phyloP scores from a whole-genome alignment of 2,113 vertebrate species.

The Oreamnos americanus region DNA sequence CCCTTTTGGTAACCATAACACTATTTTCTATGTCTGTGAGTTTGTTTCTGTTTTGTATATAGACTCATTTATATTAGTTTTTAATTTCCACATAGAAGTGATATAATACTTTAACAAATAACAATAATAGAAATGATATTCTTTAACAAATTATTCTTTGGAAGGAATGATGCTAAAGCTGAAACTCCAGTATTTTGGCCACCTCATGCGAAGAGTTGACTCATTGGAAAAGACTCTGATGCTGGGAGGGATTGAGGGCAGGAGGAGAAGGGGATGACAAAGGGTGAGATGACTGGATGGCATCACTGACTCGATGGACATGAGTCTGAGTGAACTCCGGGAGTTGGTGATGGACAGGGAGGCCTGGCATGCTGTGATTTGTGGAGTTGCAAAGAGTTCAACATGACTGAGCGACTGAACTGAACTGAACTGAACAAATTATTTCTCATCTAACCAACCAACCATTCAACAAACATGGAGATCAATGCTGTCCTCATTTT shows the following conservation, averaged over 20 bases:
- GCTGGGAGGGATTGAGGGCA: no score
- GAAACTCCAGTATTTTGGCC: no score
- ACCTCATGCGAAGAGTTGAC: no score
- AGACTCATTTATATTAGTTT: neutral
- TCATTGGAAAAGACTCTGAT: no score
- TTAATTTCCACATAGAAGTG: neutral
- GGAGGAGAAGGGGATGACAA: no score
- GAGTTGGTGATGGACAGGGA: no score
- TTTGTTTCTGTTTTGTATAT: neutral
- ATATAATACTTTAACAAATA: neutral
- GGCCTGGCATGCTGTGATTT: no score
- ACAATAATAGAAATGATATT: neutral
- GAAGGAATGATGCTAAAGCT: no score
- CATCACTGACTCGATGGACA: no score
- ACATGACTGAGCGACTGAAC: no score
- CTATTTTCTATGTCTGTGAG: neutral
- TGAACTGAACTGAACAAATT: neutral
- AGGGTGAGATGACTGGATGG: no score
- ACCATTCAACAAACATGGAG: neutral
- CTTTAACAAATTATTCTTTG: neutral
- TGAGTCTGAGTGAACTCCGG: no score
- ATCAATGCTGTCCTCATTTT: neutral
- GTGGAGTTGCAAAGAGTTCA: rapidly evolving
- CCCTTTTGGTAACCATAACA: neutral
- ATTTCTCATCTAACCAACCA: neutral